Conservation (phyloP, 2,797 vertebrate genomes). For the Triplophysa bombifrons region DNA sequence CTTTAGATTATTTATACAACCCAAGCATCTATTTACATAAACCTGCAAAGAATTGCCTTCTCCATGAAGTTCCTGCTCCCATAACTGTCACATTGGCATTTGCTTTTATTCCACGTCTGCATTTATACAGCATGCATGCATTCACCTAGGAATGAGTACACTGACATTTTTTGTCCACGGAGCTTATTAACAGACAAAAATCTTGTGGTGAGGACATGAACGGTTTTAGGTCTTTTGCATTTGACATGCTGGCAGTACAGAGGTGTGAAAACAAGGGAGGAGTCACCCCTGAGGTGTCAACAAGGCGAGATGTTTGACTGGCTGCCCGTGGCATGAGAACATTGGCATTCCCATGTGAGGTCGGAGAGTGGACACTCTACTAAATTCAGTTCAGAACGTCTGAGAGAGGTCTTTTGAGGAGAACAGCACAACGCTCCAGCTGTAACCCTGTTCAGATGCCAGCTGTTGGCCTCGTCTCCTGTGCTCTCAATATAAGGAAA, state of each 20-base stretch:
- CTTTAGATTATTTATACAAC: slow-evolving; percentile 28
- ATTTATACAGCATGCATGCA: slow-evolving; percentile 31
- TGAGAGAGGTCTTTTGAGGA: slow-evolving; percentile 36
- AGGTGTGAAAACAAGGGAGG: not conserved
- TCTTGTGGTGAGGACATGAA: not conserved
- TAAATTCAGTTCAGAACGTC: not conserved
- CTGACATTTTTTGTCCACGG: not conserved
- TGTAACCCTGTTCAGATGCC: slow-evolving; percentile 21
- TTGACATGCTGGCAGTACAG: slow-evolving; percentile 59
- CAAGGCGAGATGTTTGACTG: not conserved
- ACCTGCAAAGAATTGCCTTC: slow-evolving; percentile 21
- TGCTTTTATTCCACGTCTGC: too few relatives aligned
- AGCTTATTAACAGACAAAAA: slow-evolving; percentile 13
- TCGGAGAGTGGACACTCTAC: not conserved
- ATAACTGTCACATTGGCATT: not conserved
- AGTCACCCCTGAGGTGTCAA: slow-evolving; percentile 8
- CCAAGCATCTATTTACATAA: not conserved
- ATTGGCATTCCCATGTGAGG: not conserved
- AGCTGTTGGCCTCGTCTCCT: slow-evolving; percentile 20
- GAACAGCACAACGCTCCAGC: not conserved
- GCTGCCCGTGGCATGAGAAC: not conserved
- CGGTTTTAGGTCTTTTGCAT: not conserved
- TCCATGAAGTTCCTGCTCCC: slow-evolving; percentile 4
- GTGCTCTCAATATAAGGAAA: slow-evolving; percentile 54
- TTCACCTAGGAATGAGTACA: slow-evolving; percentile 10